Conservation (phyloP, 2,888 invertebrate genomes). For the Dyspetes luteomarginatus region DNA sequence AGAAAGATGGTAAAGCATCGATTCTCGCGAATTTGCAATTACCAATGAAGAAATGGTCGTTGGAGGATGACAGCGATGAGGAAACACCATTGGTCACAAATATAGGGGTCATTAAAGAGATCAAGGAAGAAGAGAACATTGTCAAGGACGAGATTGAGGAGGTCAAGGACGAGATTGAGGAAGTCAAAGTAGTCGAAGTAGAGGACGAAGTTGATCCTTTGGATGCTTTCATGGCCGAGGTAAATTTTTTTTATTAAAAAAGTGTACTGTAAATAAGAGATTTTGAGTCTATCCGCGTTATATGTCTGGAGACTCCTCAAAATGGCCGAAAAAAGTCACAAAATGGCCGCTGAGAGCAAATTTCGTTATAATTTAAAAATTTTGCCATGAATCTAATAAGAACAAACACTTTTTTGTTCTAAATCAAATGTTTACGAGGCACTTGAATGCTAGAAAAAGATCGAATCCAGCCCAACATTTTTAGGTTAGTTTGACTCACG, state of each 20-base stretch:
- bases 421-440: too few relatives aligned
- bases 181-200: slow-evolving; percentile 81
- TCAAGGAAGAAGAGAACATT: slow-evolving; percentile 82
- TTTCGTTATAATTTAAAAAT: not conserved
- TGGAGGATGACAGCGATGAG: slow-evolving; percentile 98
- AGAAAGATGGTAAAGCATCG: slow-evolving; percentile 90
- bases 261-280: not conserved
- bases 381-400: not conserved
- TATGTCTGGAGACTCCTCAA: too few relatives aligned
- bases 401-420: not conserved
- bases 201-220: slow-evolving; percentile 96
- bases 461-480: too few relatives aligned
- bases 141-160: slow-evolving; percentile 81
- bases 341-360: too few relatives aligned
- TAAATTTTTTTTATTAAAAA: slow-evolving; percentile 43
- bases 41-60: slow-evolving; percentile 94
- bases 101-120: slow-evolving; percentile 84
- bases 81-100: slow-evolving; percentile 78
- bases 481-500: too few relatives aligned
- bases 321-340: too few relatives aligned
- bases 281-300: too few relatives aligned
- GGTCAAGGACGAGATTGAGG: slow-evolving; percentile 72
- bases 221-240: slow-evolving; percentile 98
- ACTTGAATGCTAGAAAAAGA: too few relatives aligned
- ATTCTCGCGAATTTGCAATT: slow-evolving; percentile 86